Evolutionary conservation across 2,113 vertebrate genomes (phyloP).

Genomic region (Pituophis catenifer): DNA sequence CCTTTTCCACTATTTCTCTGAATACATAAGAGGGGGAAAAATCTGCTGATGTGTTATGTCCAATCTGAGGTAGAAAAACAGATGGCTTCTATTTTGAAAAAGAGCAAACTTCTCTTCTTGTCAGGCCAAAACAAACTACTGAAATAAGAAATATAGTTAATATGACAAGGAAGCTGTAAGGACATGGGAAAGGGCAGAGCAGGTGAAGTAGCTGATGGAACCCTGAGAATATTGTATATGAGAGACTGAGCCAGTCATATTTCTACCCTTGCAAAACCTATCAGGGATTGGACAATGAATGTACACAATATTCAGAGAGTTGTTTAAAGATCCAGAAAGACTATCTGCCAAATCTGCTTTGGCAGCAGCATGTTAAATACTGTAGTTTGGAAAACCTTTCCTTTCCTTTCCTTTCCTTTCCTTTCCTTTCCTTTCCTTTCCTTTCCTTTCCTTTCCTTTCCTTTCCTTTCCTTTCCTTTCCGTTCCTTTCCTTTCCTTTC

Average conservation of each 20-base stretch:
- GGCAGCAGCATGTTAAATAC: neutral
- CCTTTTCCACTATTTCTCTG: neutral
- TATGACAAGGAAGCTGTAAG: slow-evolving; percentile 24
- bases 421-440: slow-evolving; percentile 16
- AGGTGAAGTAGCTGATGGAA: neutral
- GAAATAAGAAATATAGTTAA: neutral
- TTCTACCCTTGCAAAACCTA: neutral
- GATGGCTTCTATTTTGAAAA: neutral
- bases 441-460: neutral
- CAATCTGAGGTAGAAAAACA: neutral
- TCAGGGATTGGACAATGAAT: neutral
- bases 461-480: slow-evolving; percentile 6
- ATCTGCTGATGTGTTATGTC: neutral
- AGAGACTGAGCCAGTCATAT: neutral
- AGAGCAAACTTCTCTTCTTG: neutral
- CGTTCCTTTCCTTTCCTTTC: neutral
- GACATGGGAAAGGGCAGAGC: slow-evolving; percentile 16
- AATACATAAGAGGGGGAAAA: accelerated
- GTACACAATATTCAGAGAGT: slow-evolving; percentile 1
- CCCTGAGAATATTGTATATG: neutral
- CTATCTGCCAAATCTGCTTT: neutral
- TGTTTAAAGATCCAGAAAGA: neutral
- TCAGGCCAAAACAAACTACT: slow-evolving; percentile 29
- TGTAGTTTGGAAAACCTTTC: neutral
- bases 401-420: neutral